phyloP scores from a whole-genome alignment of 1,140 invertebrate genomes.

The Plodia interpunctella region DNA sequence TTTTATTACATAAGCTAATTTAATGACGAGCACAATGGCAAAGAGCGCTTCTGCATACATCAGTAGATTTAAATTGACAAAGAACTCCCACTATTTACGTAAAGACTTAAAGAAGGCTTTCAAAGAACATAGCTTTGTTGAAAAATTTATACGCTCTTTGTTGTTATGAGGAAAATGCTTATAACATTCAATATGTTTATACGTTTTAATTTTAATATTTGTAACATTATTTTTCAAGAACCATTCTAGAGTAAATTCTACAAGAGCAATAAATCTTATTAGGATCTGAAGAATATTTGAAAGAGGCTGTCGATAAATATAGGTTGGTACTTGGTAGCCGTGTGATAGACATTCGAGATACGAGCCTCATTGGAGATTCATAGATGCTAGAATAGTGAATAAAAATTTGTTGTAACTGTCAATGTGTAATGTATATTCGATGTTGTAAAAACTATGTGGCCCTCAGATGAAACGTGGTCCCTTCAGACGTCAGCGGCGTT shows the following conservation, averaged over 20 bases:
- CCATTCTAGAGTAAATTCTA: no score
- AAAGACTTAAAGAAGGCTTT: slow-evolving; percentile 5
- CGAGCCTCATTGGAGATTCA: background rate
- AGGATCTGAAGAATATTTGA: no score
- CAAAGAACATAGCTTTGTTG: slow-evolving; percentile 4
- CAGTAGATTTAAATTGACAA: slow-evolving; percentile 49
- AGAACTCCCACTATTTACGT: slow-evolving; percentile 24
- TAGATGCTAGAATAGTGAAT: slow-evolving; percentile 2
- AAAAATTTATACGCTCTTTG: background rate
- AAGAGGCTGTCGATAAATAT: no score
- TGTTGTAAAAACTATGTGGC: slow-evolving; percentile 21
- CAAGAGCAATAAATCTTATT: background rate
- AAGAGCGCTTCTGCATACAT: slow-evolving; percentile 21
- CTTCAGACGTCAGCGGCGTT: slow-evolving; percentile 37
- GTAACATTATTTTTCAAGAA: no score
- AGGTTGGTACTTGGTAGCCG: no score
- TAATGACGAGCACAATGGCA: slow-evolving; percentile 17
- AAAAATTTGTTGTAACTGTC: background rate
- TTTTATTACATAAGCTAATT: slow-evolving; percentile 24
- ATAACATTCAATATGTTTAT: no score
- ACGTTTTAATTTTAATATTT: no score
- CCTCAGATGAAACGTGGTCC: slow-evolving; percentile 38
- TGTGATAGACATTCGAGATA: no score
- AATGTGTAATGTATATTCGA: slow-evolving; percentile 18
- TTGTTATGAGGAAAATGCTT: slow-evolving; percentile 9